Evolutionary conservation across 2,888 invertebrate species (phyloP), one percentile per base, ranked within the genome.

Genomic region (Melitaea athalia): DNA sequence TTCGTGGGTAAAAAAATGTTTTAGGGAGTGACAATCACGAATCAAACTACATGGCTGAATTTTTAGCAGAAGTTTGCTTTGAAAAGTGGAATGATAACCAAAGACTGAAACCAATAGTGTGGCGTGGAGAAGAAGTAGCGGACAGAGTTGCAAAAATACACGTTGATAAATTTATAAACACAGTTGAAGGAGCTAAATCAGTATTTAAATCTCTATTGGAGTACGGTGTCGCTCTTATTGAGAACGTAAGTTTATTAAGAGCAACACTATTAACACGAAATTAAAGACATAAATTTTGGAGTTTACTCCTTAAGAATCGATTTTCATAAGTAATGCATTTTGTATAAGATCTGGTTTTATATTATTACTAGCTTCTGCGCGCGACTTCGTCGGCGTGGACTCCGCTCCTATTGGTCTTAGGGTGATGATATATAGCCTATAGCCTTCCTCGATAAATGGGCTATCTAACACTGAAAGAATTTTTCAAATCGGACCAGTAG

Each of bases 1-100:
- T 24, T 24, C 3, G 24, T 5, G 38, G 3, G 38, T 38, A 0
- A 5, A 38, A 24, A 24, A 24, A 1, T 45, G 45, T 86, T 87
- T 67, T 75, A 95, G 95, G 95, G 95, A 89, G 84, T 60, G 95
- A 95, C 79, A 83, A 84, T 0, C 95, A 95, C 76, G 75, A 85
- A 73, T 94, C 95, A 0, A 78, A 71, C 5, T 95, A 93, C 75
- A 72, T 85, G 42, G 74, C 91, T 0, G 82, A 91, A 0, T 94
- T 94, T 80, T 80, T 95, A 15, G 73, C 70, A 63, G 81, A 87
- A 74, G 89, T 86, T 67, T 82, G 87, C 31, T 85, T 85, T 67
- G 76, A 78, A 38, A 79, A 78, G 11, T 90, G 91, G 87, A 85
- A 77, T 15, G 79, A 83, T 55, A 79, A 80, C n/a, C 81, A 84